Base-by-base conservation (phyloP, 2,113 vertebrate species). In the Entomyzon cyanotis region DNA sequence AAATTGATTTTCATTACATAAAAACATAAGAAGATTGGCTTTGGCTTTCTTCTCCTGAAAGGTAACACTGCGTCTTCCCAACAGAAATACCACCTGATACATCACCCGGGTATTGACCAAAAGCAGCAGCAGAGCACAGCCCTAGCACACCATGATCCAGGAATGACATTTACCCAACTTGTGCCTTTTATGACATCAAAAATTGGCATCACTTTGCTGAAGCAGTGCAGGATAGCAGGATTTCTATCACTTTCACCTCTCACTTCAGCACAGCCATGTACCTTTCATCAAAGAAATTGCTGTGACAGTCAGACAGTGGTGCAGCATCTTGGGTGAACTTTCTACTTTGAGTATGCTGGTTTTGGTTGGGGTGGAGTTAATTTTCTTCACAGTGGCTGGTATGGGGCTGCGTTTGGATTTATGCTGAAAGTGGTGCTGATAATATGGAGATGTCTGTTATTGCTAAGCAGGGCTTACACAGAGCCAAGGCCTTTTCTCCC, bases 61-160 rank as follows among this genome's bases (percentile, higher is more conserved):
- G 28, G 16, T 8, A 37, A 37, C 11, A 24, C 31, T 5, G 2
- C 0, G 0, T 56, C 39, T 65, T 83, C 42, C 69, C 7, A 69
- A 55, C 4, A 63, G 35, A 46, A 63, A 8, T 0, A 3, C 3
- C 15, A 33, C 19, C 28, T 62, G 70, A 42, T 2, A 2, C 16
- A 62, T 31, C 25, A 49, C 15, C 42, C 1, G 1, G 6, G 4
- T 55, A 55, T 50, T 21, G 41, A 44, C 15, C 27, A 81, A 70
- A 69, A 78, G 21, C n/a, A 67, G 28, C 9, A 71, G 73, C 12
- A 27, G 63, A 62, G n/a, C 30, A 69, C 8, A 80, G 22, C 12
- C 27, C 49, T 49, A 46, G 17, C 8, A 83, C 23, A 21, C 12
- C 8, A 42, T 8, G 17, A 37, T 80, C 37, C 46, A 77, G 28